Evolutionary conservation across 2,888 invertebrate species (phyloP).

Genomic region (Apeira syringaria): DNA sequence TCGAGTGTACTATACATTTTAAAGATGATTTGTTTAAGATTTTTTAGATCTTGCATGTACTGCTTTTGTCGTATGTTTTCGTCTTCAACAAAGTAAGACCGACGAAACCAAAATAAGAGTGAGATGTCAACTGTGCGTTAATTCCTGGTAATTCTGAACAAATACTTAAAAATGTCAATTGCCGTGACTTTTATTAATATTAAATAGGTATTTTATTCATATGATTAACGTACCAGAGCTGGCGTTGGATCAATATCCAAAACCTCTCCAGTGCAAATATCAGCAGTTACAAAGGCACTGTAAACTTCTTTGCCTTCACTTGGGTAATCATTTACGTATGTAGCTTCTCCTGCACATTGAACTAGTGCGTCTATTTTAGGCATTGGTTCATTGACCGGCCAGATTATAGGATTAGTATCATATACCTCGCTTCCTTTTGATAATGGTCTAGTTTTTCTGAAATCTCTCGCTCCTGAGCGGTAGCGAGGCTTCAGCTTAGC

Average conservation of each 20-base stretch:
- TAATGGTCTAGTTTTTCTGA: constrained; percentile 79
- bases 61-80: too few species aligned
- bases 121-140: too few species aligned
- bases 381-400: constrained; percentile 87
- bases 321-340: constrained; percentile 86
- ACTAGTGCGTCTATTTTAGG: constrained; percentile 85
- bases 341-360: constrained; percentile 87
- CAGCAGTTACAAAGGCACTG: constrained; percentile 85
- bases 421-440: constrained; percentile 85
- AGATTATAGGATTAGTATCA: constrained; percentile 84
- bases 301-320: constrained; percentile 84
- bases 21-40: too few species aligned
- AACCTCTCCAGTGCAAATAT: constrained; percentile 82
- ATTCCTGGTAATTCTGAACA: too few species aligned
- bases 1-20: too few species aligned
- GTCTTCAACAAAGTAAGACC: too few species aligned
- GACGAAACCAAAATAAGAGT: too few species aligned
- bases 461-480: constrained; percentile 73
- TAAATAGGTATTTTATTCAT: background rate
- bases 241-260: constrained; percentile 83
- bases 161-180: too few species aligned
- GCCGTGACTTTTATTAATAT: background rate
- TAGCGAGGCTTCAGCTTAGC: constrained; percentile 66
- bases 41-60: too few species aligned
- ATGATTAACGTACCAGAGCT: constrained; percentile 80